A percentile compares a stretch with the other conserved stretches of the same genome.
These are phyloP conservation scores for Melanostoma scalare DNA, from an alignment of 2,888 invertebrate genomes.

Conservation along the genomic window DNA sequence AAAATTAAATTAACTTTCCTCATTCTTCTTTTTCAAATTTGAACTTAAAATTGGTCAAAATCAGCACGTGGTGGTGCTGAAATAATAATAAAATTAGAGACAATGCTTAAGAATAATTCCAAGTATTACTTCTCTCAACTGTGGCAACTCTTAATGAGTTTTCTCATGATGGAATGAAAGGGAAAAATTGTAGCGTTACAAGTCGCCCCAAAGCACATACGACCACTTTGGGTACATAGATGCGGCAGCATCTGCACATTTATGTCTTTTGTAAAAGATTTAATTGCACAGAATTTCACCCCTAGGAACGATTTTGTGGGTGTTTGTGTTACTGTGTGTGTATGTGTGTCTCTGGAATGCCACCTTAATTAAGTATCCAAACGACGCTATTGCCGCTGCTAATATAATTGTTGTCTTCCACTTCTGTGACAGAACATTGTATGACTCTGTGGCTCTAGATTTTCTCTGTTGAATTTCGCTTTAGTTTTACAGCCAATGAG, in stretches of 20 bases:
- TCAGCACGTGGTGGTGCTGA: background rate
- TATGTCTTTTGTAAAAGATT: conserved; percentile 34
- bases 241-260: conserved; percentile 30
- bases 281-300: conserved; percentile 43
- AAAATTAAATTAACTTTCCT: background rate
- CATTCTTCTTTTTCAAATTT: conserved; percentile 1
- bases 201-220: conserved; percentile 9
- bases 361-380: conserved; percentile 37
- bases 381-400: background rate
- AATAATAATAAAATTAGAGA: conserved; percentile 16
- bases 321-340: too few species aligned
- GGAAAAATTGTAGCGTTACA: background rate
- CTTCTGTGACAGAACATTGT: background rate
- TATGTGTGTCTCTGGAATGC: conserved; percentile 1
- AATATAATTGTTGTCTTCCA: conserved; percentile 17
- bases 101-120: conserved; percentile 1
- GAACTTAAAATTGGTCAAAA: background rate
- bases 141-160: conserved; percentile 23
- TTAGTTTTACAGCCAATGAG: conserved; percentile 64
- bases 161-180: background rate
- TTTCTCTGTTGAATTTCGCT: conserved; percentile 32
- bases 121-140: conserved; percentile 4
- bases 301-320: conserved; percentile 3
- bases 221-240: background rate
- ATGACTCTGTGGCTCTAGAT: background rate